phyloP scores from a whole-genome alignment of 2,797 vertebrate genomes.

The Sebastes glaucus region DNA sequence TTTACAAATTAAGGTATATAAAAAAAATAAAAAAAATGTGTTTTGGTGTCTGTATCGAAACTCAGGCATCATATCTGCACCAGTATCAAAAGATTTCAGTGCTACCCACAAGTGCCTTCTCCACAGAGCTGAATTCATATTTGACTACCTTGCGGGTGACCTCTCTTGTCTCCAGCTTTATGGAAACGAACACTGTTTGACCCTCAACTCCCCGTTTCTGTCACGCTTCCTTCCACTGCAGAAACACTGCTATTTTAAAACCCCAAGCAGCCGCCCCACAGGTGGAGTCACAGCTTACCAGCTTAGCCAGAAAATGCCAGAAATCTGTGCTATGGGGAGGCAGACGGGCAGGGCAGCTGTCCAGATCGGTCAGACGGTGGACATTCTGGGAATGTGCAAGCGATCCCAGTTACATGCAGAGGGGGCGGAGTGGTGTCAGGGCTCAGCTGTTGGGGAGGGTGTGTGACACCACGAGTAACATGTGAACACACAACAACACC shows the following conservation, averaged over 20 bases:
- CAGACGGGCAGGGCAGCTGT: conserved; percentile 79
- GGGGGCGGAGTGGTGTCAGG: conserved; percentile 54
- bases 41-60: neutral
- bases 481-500: conserved; percentile 13
- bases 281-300: conserved; percentile 70
- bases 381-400: conserved; percentile 79
- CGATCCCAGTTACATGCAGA: conserved; percentile 64
- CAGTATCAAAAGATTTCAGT: neutral
- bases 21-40: neutral
- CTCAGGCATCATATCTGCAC: too few species aligned
- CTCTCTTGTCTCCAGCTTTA: conserved; percentile 27
- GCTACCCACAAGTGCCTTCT: neutral
- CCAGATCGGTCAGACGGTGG: conserved; percentile 71
- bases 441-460: conserved; percentile 60
- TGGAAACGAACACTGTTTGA: conserved; percentile 3
- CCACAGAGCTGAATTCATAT: neutral
- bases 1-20: neutral
- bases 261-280: conserved; percentile 49
- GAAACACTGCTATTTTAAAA: conserved; percentile 76
- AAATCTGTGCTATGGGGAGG: conserved; percentile 57
- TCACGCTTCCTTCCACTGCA: conserved; percentile 6
- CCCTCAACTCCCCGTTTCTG: conserved; percentile 30
- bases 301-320: conserved; percentile 73
- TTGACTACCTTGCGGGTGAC: conserved; percentile 11
- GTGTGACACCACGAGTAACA: conserved; percentile 27